Conservation (phyloP, 1,140 invertebrate genomes). For the Nephotettix cincticeps region DNA sequence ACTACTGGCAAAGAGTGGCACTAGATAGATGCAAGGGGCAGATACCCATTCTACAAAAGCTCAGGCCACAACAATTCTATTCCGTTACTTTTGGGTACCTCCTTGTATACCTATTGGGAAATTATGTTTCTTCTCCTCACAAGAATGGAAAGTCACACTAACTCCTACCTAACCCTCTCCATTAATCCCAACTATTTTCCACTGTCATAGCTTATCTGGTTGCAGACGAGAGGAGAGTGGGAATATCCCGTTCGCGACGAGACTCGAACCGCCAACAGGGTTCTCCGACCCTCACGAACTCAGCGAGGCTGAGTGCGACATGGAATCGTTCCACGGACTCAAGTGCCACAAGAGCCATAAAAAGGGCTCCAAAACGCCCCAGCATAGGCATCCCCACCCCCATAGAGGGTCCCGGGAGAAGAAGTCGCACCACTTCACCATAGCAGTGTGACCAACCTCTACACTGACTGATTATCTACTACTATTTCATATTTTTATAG, state of each 20-base stretch:
- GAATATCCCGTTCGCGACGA: conserved; percentile 31
- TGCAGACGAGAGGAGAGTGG: conserved; percentile 28
- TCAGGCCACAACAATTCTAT: too few relatives aligned
- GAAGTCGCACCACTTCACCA: conserved; percentile 15
- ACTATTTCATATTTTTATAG: conserved; percentile 11
- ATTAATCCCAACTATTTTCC: not conserved
- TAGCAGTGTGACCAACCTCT: conserved; percentile 11
- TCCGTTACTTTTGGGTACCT: too few relatives aligned
- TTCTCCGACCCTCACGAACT: conserved; percentile 42
- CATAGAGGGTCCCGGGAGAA: not conserved
- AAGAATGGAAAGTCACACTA: not conserved
- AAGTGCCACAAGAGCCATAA: conserved; percentile 18
- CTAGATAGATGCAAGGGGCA: too few relatives aligned
- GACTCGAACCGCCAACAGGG: conserved; percentile 41
- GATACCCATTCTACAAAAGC: too few relatives aligned
- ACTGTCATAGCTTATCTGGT: too few relatives aligned
- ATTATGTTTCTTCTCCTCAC: not conserved
- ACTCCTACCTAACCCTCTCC: not conserved
- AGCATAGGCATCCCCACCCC: not conserved
- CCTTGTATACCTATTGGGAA: not conserved
- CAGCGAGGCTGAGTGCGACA: conserved; percentile 43
- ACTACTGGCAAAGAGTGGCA: too few relatives aligned
- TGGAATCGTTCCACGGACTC: conserved; percentile 35
- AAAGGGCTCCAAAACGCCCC: not conserved
- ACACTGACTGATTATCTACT: not conserved